Percentiles rank a stretch among this genome's conserved stretches.
Evolutionary conservation across 53 echinoderm and acorn worm genomes (phyloP).

Genomic region (Stichopus horrens): DNA sequence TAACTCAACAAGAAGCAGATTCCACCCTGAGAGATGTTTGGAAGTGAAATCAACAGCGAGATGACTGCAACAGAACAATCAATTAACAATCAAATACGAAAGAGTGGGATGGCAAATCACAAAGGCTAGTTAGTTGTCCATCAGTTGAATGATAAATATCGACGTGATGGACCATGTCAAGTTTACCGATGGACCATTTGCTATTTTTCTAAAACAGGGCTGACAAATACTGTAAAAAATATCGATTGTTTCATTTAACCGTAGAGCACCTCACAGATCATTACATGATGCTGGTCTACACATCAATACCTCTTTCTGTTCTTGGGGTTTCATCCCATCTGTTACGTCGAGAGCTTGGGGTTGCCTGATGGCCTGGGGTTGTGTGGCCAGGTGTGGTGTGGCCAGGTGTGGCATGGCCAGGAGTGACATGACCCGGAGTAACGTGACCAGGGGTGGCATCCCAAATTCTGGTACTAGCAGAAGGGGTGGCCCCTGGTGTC

Average conservation of each 20-base stretch:
- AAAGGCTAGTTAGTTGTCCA: no score
- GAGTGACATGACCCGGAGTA: conserved; percentile 91
- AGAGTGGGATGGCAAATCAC: no score
- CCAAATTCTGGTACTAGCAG: conserved; percentile 89
- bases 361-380: conserved; percentile 79
- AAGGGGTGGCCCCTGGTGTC: conserved; percentile 95
- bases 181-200: no score
- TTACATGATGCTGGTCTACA: not conserved
- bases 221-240: not conserved
- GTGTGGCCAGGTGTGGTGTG: conserved; percentile 76
- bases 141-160: no score
- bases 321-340: conserved; percentile 99
- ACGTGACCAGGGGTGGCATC: conserved; percentile 93
- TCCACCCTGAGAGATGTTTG: no score
- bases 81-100: no score
- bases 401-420: conserved; percentile 79
- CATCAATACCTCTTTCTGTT: conserved; percentile 86
- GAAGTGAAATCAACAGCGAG: no score
- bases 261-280: not conserved
- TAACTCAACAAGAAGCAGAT: no score
- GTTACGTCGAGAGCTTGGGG: conserved; percentile 92
- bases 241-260: not conserved
- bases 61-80: no score
- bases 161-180: no score
- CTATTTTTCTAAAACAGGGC: no score